Percentiles rank a stretch among this genome's conserved stretches.
phyloP scores from a whole-genome alignment of 1,140 invertebrate species.

The Panagrolaimus sp. region DNA sequence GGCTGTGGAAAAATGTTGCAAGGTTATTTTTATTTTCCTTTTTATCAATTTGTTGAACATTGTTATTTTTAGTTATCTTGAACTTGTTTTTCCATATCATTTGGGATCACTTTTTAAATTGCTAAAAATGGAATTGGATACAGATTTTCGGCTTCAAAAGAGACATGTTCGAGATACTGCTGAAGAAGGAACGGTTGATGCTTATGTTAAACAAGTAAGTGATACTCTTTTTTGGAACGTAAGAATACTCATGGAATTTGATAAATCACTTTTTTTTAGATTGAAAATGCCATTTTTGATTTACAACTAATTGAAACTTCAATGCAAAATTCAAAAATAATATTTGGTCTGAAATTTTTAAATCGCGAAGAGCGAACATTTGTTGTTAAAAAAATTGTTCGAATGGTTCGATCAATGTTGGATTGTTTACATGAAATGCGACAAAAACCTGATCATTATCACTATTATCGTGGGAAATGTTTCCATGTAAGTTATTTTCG shows the following conservation, averaged over 20 bases:
- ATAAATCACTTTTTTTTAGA: background rate
- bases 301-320: slow-evolving; percentile 12
- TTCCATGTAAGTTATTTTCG: background rate
- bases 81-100: slow-evolving; percentile 13
- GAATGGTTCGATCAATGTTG: slow-evolving; percentile 7
- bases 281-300: slow-evolving; percentile 10
- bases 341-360: background rate
- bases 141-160: slow-evolving; percentile 19
- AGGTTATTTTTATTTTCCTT: background rate
- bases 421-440: slow-evolving; percentile 12
- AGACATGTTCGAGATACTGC: background rate
- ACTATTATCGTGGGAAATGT: slow-evolving; percentile 1
- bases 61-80: slow-evolving; percentile 17
- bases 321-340: slow-evolving; percentile 1
- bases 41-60: background rate
- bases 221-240: too few species aligned
- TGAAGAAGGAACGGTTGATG: background rate
- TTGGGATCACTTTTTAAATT: slow-evolving; percentile 14
- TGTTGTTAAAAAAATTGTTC: slow-evolving; percentile 14
- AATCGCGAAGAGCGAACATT: slow-evolving; percentile 3
- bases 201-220: slow-evolving; percentile 7
- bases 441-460: slow-evolving; percentile 10
- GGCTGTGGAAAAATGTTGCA: slow-evolving; percentile 16
- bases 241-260: background rate
- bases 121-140: slow-evolving; percentile 16